Evolutionary conservation across 2,113 vertebrate species (phyloP).

Genomic region (Raja brachyura): DNA sequence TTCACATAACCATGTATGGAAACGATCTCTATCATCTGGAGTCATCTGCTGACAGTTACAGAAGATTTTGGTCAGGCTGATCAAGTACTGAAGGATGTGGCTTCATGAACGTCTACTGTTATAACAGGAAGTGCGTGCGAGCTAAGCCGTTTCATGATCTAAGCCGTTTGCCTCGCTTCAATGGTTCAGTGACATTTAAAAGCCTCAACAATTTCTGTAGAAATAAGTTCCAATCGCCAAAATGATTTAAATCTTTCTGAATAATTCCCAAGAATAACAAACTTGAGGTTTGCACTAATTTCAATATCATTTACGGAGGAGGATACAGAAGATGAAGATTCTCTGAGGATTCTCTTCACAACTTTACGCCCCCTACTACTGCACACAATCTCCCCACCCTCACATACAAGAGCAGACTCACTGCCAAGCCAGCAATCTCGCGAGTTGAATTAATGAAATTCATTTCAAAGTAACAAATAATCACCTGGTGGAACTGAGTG

Average conservation of each 20-base stretch:
- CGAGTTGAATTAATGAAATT: neutral
- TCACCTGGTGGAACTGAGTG: too few species aligned
- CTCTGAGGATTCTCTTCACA: neutral
- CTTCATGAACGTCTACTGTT: slow-evolving; percentile 14
- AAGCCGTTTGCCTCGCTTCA: neutral
- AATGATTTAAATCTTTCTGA: neutral
- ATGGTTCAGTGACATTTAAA: neutral
- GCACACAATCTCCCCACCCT: too few species aligned
- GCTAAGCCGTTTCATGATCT: slow-evolving; percentile 10
- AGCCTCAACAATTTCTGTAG: neutral
- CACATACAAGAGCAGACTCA: neutral
- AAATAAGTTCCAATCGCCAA: neutral
- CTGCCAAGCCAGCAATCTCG: neutral
- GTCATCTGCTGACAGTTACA: neutral
- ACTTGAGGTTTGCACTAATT: neutral
- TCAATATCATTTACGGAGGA: neutral
- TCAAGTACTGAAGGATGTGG: slow-evolving; percentile 7
- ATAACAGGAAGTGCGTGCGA: slow-evolving; percentile 32
- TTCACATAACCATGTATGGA: neutral
- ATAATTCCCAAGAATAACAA: neutral
- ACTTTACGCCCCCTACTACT: too few species aligned
- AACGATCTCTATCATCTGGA: neutral
- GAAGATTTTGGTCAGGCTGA: neutral
- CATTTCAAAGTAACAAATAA: neutral
- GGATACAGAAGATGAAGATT: neutral